Percentiles rank a stretch among this genome's conserved stretches.
Evolutionary conservation across 2,113 vertebrate genomes (phyloP).

Genomic region (Hepsetus odoe): DNA sequence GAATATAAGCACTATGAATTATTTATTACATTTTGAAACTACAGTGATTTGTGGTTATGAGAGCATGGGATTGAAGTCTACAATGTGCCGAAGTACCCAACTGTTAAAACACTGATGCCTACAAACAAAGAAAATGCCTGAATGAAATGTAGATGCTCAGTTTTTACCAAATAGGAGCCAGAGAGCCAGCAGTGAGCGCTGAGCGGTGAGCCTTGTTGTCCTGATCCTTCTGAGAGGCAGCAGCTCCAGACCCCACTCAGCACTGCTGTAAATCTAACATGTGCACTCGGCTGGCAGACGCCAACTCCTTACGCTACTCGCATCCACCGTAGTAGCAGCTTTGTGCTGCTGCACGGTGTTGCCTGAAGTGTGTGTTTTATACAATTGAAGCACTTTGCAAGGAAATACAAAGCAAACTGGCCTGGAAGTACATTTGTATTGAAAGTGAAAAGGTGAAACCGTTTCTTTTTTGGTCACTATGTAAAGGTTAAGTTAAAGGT

Average conservation of each 20-base stretch:
- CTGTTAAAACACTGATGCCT: slow-evolving; percentile 29
- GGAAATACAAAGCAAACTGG: too few species aligned
- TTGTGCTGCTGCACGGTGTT: slow-evolving; percentile 40
- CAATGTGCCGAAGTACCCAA: background rate
- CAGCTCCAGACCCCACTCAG: slow-evolving; percentile 21
- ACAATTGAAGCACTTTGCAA: too few species aligned
- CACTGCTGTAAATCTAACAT: slow-evolving; percentile 32
- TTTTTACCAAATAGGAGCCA: background rate
- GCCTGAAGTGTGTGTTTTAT: background rate
- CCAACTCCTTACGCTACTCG: slow-evolving; percentile 30
- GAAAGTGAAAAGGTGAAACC: too few species aligned
- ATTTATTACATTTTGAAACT: too few species aligned
- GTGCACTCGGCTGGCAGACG: slow-evolving; percentile 11
- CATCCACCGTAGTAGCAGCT: slow-evolving; percentile 39
- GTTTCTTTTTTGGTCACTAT: too few species aligned
- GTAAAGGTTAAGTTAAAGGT: too few species aligned
- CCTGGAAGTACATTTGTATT: too few species aligned
- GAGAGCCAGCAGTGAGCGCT: background rate
- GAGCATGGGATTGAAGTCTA: too few species aligned
- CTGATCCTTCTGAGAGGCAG: slow-evolving; percentile 14
- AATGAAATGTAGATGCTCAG: slow-evolving; percentile 18
- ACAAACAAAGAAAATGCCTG: slow-evolving; percentile 16
- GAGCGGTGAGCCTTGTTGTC: background rate
- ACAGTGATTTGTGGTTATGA: too few species aligned
- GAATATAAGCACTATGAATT: too few species aligned